A percentile compares a stretch with the other conserved stretches of the same genome.
Conservation (phyloP, 2,113 vertebrate species). For the Saccopteryx bilineata region DNA sequence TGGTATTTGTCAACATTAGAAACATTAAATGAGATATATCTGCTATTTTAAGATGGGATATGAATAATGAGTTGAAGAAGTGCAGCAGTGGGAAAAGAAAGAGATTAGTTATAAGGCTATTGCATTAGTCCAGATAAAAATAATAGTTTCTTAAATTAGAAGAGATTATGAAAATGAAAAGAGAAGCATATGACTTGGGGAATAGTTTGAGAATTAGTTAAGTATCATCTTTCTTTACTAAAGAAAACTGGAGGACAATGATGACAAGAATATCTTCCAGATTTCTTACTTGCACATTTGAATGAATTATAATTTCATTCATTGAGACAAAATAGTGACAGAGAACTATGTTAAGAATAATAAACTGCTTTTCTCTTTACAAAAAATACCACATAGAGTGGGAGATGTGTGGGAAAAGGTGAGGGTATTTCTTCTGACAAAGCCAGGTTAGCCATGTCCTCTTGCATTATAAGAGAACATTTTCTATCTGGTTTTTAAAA, state of each 20-base stretch:
- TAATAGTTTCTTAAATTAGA: not conserved
- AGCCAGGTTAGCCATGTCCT: not conserved
- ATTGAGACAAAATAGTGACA: not conserved
- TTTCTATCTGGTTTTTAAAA: slow-evolving; percentile 70
- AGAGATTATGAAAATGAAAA: not conserved
- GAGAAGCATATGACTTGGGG: not conserved
- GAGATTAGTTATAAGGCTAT: not conserved
- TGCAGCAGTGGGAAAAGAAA: not conserved
- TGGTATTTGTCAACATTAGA: not conserved
- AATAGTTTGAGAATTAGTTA: not conserved
- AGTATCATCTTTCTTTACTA: not conserved
- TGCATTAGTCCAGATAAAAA: not conserved
- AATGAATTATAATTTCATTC: slow-evolving; percentile 27
- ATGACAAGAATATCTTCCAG: not conserved
- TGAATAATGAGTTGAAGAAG: not conserved
- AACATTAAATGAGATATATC: not conserved
- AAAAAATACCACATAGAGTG: not conserved
- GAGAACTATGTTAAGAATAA: slow-evolving; percentile 2
- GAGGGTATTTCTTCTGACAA: not conserved
- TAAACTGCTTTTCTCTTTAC: not conserved
- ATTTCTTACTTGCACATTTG: slow-evolving; percentile 20
- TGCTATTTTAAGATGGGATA: not conserved
- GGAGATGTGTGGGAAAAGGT: fast-evolving
- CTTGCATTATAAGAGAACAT: slow-evolving; percentile 1
- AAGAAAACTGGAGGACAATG: too few relatives aligned